Percentiles rank a stretch among this genome's conserved stretches.
Conservation (phyloP, 1,140 invertebrate genomes). For the Nephotettix cincticeps region DNA sequence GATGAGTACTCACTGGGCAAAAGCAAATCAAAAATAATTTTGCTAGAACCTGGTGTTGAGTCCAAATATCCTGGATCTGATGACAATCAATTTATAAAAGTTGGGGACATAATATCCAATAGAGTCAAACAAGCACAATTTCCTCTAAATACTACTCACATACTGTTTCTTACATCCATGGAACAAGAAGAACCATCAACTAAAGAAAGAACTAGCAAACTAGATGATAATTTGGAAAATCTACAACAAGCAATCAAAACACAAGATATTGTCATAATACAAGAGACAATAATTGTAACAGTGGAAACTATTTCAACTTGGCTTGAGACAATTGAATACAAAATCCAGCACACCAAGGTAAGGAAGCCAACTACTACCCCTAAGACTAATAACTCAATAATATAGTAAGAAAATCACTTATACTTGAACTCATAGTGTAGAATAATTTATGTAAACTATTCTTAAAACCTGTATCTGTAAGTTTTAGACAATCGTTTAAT, state of each 20-base stretch:
- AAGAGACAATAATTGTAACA: conserved; percentile 65
- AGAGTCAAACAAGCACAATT: conserved; percentile 56
- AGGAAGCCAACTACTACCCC: no score
- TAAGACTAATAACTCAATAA: no score
- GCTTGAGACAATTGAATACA: conserved; percentile 80
- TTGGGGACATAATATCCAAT: conserved; percentile 50
- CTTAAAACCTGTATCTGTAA: no score
- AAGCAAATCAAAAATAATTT: no score
- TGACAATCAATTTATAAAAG: conserved; percentile 42
- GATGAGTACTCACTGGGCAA: no score
- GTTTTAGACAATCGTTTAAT: no score
- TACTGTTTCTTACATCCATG: conserved; percentile 58
- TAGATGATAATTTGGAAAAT: conserved; percentile 57
- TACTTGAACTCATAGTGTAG: no score
- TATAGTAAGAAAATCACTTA: no score
- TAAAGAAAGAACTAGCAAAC: conserved; percentile 53
- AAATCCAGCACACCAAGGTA: conserved; percentile 49
- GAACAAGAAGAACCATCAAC: conserved; percentile 44
- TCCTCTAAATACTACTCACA: conserved; percentile 52
- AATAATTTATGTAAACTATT: no score
- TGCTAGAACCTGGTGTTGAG: no score
- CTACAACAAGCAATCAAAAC: conserved; percentile 62
- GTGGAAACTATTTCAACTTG: conserved; percentile 77
- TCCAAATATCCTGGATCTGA: no score
- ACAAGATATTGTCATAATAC: conserved; percentile 53